Conservation (phyloP, 2,888 invertebrate species). For the Pharmacophagus antenor region DNA sequence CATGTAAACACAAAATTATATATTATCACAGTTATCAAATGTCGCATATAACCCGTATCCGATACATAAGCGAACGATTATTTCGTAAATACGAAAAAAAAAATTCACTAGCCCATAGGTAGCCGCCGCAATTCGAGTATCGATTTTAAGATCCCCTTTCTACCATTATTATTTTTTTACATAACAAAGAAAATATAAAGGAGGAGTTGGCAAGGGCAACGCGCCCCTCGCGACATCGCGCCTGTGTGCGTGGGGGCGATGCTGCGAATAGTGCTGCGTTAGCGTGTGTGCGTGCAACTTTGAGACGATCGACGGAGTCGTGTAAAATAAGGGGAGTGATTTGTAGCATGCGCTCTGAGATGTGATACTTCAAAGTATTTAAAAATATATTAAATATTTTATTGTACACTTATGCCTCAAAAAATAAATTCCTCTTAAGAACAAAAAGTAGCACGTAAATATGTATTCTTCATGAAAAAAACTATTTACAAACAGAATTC, state of each 20-base stretch:
- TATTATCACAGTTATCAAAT: not conserved
- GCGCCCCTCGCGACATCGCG: constrained; percentile 53
- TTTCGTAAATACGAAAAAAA: constrained; percentile 27
- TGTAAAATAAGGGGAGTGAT: constrained; percentile 72
- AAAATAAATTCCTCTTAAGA: too few species aligned
- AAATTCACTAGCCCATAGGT: constrained; percentile 47
- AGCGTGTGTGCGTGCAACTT: constrained; percentile 55
- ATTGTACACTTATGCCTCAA: not conserved
- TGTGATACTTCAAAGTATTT: constrained; percentile 44
- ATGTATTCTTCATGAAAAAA: too few species aligned
- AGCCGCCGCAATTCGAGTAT: constrained; percentile 64
- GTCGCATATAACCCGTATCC: not conserved
- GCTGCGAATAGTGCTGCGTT: constrained; percentile 37
- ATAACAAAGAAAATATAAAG: constrained; percentile 80
- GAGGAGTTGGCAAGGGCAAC: constrained; percentile 75
- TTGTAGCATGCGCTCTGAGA: constrained; percentile 42
- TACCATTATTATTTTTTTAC: constrained; percentile 78
- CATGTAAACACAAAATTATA: not conserved
- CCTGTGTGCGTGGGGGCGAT: constrained; percentile 43
- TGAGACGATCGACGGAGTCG: constrained; percentile 75
- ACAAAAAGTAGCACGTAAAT: too few species aligned
- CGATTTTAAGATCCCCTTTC: constrained; percentile 78
- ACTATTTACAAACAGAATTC: too few species aligned
- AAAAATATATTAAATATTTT: not conserved
- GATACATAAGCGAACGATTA: constrained; percentile 11